Evolutionary conservation across 2,888 invertebrate species (phyloP).

Genomic region (Drosophila dives): DNA sequence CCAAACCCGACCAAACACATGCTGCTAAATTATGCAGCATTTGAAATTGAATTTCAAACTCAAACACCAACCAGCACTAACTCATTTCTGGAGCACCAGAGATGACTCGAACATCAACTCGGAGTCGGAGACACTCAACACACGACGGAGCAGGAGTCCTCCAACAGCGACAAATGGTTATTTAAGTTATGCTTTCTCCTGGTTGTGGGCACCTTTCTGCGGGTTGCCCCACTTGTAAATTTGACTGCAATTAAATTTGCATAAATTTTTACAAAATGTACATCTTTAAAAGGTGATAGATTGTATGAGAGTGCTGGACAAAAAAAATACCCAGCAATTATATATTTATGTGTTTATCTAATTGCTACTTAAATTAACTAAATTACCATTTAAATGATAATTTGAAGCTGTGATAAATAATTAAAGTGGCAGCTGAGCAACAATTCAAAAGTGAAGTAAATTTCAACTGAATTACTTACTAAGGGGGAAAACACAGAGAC

Average conservation of each 20-base stretch:
- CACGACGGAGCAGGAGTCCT: slow-evolving; percentile 6
- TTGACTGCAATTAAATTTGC: slow-evolving; percentile 79
- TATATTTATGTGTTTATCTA: background rate
- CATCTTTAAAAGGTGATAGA: slow-evolving; percentile 37
- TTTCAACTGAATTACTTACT: background rate
- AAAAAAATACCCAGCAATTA: background rate
- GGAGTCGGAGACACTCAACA: background rate
- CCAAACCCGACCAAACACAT: slow-evolving; percentile 47
- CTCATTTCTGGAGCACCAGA: slow-evolving; percentile 60
- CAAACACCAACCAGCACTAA: slow-evolving; percentile 61
- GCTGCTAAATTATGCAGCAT: slow-evolving; percentile 76
- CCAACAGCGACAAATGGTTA: slow-evolving; percentile 69
- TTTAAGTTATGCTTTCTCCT: slow-evolving; percentile 67
- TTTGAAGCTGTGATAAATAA: background rate
- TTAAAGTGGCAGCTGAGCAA: background rate
- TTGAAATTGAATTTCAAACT: slow-evolving; percentile 75
- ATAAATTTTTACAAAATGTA: slow-evolving; percentile 75
- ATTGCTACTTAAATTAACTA: background rate
- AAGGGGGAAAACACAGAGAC: background rate
- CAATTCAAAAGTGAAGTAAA: background rate
- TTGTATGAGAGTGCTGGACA: background rate
- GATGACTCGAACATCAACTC: slow-evolving; percentile 7
- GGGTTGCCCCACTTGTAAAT: slow-evolving; percentile 60
- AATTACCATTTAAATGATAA: background rate
- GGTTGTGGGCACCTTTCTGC: slow-evolving; percentile 37